Percentiles rank a stretch among this genome's conserved stretches.
Evolutionary conservation across 2,797 vertebrate genomes (phyloP).

Genomic region (Sitta carolinensis): DNA sequence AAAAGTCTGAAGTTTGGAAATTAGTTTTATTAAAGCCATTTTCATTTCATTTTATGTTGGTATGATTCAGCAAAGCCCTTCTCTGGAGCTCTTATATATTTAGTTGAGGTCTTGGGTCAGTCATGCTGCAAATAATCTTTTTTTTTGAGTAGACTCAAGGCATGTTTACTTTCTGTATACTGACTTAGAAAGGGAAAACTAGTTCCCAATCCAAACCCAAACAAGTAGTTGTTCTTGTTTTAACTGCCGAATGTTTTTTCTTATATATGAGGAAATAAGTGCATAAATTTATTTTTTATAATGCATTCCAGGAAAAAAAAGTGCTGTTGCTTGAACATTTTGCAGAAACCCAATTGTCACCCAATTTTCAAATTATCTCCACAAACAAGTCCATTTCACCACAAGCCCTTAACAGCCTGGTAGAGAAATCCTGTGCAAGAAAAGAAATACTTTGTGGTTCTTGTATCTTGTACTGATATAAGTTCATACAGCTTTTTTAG

Average conservation of each 20-base stretch:
- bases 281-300: background rate
- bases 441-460: background rate
- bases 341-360: background rate
- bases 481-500: background rate
- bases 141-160: constrained; percentile 26
- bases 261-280: background rate
- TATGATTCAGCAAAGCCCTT: constrained; percentile 37
- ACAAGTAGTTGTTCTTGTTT: background rate
- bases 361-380: background rate
- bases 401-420: background rate
- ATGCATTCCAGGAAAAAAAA: background rate
- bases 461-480: background rate
- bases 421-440: background rate
- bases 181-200: background rate
- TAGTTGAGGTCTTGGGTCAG: constrained; percentile 17
- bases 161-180: constrained; percentile 4
- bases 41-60: constrained; percentile 12
- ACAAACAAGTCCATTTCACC: background rate
- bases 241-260: background rate
- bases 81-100: constrained; percentile 11
- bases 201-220: background rate
- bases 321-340: background rate
- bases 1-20: background rate
- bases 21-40: constrained; percentile 37
- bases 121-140: constrained; percentile 39